Conservation (phyloP, 2,113 vertebrate species). For the Labrus mixtus region DNA sequence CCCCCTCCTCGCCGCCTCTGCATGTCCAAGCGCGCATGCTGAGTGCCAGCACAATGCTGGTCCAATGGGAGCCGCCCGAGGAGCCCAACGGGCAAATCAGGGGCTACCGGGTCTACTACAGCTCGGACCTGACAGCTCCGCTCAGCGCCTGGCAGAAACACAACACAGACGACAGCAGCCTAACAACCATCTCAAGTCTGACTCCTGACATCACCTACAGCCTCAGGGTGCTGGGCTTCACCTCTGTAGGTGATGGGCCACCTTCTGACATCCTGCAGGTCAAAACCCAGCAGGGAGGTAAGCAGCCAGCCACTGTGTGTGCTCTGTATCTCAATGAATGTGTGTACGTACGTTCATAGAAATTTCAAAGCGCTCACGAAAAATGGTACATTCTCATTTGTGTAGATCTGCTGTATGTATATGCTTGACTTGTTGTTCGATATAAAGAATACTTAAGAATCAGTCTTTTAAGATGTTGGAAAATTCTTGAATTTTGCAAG, state of each 20-base stretch:
- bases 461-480: too few relatives aligned
- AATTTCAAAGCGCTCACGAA: too few relatives aligned
- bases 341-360: constrained; percentile 1
- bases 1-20: constrained; percentile 92
- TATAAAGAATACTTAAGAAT: too few relatives aligned
- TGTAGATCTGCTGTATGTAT: too few relatives aligned
- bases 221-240: constrained; percentile 93
- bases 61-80: constrained; percentile 94
- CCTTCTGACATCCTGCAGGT: constrained; percentile 94
- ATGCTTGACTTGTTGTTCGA: too few relatives aligned
- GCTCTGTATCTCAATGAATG: constrained; percentile 10
- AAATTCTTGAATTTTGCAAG: background rate
- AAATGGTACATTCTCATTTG: too few relatives aligned
- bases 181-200: constrained; percentile 93
- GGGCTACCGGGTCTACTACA: constrained; percentile 94
- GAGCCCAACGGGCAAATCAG: constrained; percentile 95
- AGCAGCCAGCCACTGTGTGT: constrained; percentile 48
- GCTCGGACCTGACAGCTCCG: constrained; percentile 86
- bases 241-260: constrained; percentile 93
- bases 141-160: constrained; percentile 95
- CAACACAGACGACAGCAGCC: constrained; percentile 92
- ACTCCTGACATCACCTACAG: constrained; percentile 95
- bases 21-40: constrained; percentile 95
- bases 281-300: constrained; percentile 96
- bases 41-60: constrained; percentile 95